Base-by-base conservation (phyloP, 2,797 vertebrate genomes). In the Dallia pectoralis region DNA sequence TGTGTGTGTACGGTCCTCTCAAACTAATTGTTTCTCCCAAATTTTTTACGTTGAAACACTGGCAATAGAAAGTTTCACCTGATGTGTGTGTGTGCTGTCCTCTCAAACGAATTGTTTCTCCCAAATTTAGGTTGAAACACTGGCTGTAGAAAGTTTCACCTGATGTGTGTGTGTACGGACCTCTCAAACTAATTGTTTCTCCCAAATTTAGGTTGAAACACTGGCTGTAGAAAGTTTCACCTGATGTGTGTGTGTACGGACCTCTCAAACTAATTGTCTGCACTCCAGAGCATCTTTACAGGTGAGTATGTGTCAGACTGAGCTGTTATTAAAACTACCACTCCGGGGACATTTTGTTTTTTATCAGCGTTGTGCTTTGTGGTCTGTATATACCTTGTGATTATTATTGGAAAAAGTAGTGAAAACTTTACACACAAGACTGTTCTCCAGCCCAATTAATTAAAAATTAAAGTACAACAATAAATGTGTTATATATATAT, bases 391-490 rank as follows among this genome's bases (percentile, higher is more conserved):
- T 2, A 63, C 15, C 7, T 14, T 30, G 27, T 30, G 61, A 19
- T 30, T 63, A 63, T 63, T 27, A 63, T 63, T 63, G 61, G 29
- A 63, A 63, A 32, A 29, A 5, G 5, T 19, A 18, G 4, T 44
- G 29, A 29, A 29, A 32, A 32, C 5, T 63, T 63, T 32, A 63
- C 4, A 63, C 61, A 9, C 30, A 30, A 14, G 22, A 67, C 36
- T 44, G 40, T 44, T 77, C 59, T 71, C 77, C 71, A 67, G 61
- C 62, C 27, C 15, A 36, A 75, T 67, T 67, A 74, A 73, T 70
- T 76, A 65, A 27, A n/a, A 14, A 64, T 19, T 33, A 0, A 66
- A 66, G 36, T 67, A 6, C n/a, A 47, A 47, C n/a, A 11, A 44
- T 67, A 4, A 66, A 19, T 19, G n/a, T 30, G 15, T 33, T 18